Base-by-base conservation (phyloP, 1,140 invertebrate species). In the Papilio xuthus region DNA sequence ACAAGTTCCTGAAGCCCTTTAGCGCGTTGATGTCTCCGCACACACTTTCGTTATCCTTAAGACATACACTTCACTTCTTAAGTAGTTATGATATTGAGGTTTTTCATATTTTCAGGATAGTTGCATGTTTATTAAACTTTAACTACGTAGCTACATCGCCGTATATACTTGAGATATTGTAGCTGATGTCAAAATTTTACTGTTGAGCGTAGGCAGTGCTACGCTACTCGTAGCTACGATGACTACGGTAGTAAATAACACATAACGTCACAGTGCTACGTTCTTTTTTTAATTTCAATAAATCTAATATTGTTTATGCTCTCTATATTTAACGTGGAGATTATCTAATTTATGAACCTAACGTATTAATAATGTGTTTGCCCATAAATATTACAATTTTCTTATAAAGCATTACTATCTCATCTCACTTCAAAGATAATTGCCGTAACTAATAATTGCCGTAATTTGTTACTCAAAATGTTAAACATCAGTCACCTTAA, bases 21-120 rank as follows among this genome's bases (percentile, higher is more conserved):
- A 72, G 20, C 44, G 44, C 23, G 41, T 72, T 72, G 71, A 50
- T 72, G 20, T 28, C 60, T 13, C 13, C 12, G 60, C 41, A 50
- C 42, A 47, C 71, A 26, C n/a, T 73, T 42, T 71, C 2, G 2
- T 41, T n/a, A 42, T 20, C 18, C 32, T 71, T 32, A 71, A 71
- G 15, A 42, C 41, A 20, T 20, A 70, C 69, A 42, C 69, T 71
- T 42, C 2, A 42, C 15, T n/a, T 32, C 13, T 15, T 13, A 67
- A 67, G 13, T 67, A 15, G 60, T 60, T 23, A 60, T 60, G 9
- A 26, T 60, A 60, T 28, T 67, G 26, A 67, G 26, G 26, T 67
- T 6, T 15, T 67, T 28, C 18, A 15, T 15, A 28, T 26, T 67
- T 28, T 32, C 23, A 28, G 23, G 28, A 1, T 4, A 32, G 3